phyloP scores from a whole-genome alignment of 53 echinoderm and acorn worm species.

The Luidia sarsii region DNA sequence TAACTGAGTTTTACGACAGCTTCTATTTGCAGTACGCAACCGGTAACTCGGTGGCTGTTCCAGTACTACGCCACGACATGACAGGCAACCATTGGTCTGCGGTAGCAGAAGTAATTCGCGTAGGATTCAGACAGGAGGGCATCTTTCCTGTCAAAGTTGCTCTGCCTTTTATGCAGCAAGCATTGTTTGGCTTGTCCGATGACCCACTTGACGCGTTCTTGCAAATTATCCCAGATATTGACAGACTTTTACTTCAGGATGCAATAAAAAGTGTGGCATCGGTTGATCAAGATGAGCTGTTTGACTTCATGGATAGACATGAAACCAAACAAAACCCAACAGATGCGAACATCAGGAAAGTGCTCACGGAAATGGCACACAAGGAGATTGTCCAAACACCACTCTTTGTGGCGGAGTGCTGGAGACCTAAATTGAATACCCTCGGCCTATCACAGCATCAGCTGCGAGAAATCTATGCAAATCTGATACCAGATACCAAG shows the following conservation, averaged over 20 bases:
- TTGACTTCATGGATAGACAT: slow-evolving; percentile 37
- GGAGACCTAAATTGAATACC: not conserved
- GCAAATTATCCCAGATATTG: slow-evolving; percentile 28
- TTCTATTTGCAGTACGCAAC: slow-evolving; percentile 32
- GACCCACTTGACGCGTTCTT: slow-evolving; percentile 31
- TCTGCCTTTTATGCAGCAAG: slow-evolving; percentile 33
- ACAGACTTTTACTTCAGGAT: slow-evolving; percentile 16
- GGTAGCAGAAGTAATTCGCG: slow-evolving; percentile 15
- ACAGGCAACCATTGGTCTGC: slow-evolving; percentile 37
- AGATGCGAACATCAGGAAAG: not conserved
- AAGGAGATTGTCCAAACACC: slow-evolving; percentile 56
- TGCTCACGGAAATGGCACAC: slow-evolving; percentile 61
- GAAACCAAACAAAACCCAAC: not conserved
- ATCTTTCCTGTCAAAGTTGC: slow-evolving; percentile 42
- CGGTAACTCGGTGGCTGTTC: slow-evolving; percentile 51
- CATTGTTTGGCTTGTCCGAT: slow-evolving; percentile 31
- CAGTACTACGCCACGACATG: slow-evolving; percentile 47
- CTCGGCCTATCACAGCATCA: not conserved
- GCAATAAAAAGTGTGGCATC: slow-evolving; percentile 24
- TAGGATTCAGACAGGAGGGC: slow-evolving; percentile 40
- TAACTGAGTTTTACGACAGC: slow-evolving; percentile 45
- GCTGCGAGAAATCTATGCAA: not conserved
- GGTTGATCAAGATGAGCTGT: slow-evolving; percentile 50
- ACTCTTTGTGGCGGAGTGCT: slow-evolving; percentile 51
- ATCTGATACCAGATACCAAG: not conserved